phyloP scores from a whole-genome alignment of 2,888 invertebrate species.

The Capitulum mitella region DNA sequence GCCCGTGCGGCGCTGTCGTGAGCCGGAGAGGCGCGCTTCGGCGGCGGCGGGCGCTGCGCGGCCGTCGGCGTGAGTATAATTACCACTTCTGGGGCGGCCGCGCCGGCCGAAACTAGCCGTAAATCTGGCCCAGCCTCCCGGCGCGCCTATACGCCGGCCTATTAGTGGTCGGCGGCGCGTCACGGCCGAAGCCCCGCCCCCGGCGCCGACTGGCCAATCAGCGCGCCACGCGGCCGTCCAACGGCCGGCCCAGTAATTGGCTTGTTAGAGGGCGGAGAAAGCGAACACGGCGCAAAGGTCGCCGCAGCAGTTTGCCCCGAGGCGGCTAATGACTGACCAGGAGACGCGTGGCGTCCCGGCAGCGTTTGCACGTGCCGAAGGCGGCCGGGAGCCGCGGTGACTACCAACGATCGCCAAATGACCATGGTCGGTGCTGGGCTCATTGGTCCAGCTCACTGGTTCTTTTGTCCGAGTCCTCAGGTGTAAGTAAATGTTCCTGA shows the following conservation, averaged over 20 bases:
- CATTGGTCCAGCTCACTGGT: no score
- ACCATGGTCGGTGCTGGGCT: no score
- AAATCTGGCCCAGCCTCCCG: constrained; percentile 25
- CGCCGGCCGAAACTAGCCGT: constrained; percentile 11
- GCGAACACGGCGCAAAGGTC: neutral
- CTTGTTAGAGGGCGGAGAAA: constrained; percentile 29
- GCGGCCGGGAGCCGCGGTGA: neutral
- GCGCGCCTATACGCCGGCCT: neutral
- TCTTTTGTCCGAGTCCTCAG: no score
- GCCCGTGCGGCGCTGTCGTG: no score
- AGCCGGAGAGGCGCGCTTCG: no score
- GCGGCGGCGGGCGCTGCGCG: constrained; percentile 17
- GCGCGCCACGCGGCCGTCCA: neutral
- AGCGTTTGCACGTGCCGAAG: neutral
- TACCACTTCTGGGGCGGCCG: neutral
- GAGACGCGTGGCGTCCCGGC: neutral
- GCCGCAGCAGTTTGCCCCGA: neutral
- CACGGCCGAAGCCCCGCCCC: constrained; percentile 27
- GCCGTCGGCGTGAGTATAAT: neutral
- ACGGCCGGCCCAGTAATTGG: constrained; percentile 17
- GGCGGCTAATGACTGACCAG: neutral
- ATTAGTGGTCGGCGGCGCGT: neutral
- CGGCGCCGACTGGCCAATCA: constrained; percentile 31
- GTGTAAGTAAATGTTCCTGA: no score
- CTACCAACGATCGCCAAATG: no score